Conservation (phyloP, 2,888 invertebrate species). For the Lymantria monacha region DNA sequence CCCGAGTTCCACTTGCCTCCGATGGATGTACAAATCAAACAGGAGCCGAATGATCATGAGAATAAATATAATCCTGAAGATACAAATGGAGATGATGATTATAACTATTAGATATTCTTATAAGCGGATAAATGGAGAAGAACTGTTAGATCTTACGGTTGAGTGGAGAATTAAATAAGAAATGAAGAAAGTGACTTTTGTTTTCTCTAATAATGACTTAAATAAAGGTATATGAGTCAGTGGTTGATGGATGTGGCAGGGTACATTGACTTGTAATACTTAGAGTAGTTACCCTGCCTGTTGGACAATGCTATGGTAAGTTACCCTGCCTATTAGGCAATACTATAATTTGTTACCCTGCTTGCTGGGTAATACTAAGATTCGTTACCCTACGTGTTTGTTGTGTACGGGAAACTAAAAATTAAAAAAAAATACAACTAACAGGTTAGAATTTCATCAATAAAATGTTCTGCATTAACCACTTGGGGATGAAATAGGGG, state of each 20-base stretch:
- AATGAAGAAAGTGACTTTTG: background rate
- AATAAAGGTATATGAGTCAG: too few species aligned
- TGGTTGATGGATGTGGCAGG: too few species aligned
- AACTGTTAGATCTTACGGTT: background rate
- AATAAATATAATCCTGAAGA: slow-evolving; percentile 86
- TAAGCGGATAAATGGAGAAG: background rate
- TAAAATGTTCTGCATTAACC: too few species aligned
- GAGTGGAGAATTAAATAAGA: background rate
- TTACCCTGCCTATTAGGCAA: background rate
- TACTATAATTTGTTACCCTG: too few species aligned
- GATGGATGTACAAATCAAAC: slow-evolving; percentile 85
- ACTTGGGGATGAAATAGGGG: too few species aligned
- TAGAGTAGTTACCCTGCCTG: background rate
- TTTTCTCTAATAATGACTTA: too few species aligned
- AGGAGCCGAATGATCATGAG: slow-evolving; percentile 85
- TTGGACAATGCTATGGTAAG: background rate
- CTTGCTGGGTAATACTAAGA: too few species aligned
- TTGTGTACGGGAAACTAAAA: too few species aligned
- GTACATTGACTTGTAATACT: background rate
- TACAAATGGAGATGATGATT: slow-evolving; percentile 65
- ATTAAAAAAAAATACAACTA: too few species aligned
- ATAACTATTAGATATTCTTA: slow-evolving; percentile 37
- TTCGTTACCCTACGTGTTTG: too few species aligned
- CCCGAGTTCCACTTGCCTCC: slow-evolving; percentile 87
- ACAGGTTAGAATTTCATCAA: too few species aligned